phyloP scores from a whole-genome alignment of 2,113 vertebrate genomes.

The Pedionomus torquatus region DNA sequence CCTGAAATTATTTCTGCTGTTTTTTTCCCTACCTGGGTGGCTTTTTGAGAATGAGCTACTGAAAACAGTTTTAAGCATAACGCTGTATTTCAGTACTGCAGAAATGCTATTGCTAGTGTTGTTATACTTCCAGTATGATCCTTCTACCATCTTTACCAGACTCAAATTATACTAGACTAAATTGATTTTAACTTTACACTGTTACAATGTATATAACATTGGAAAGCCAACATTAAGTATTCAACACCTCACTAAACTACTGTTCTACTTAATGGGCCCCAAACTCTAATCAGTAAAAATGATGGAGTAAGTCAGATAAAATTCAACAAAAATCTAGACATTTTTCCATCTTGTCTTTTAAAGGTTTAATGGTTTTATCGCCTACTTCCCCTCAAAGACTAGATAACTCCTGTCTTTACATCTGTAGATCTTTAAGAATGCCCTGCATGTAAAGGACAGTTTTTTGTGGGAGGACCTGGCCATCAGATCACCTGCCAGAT shows the following conservation, averaged over 20 bases:
- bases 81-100: neutral
- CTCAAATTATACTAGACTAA: neutral
- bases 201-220: neutral
- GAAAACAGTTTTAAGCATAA: neutral
- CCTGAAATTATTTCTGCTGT: constrained; percentile 5
- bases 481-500: neutral
- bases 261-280: neutral
- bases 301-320: neutral
- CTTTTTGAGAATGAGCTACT: neutral
- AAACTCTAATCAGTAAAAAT: neutral
- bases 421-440: neutral
- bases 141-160: neutral
- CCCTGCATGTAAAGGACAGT: neutral
- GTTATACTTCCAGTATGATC: neutral
- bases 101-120: neutral
- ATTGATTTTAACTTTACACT: constrained; percentile 1
- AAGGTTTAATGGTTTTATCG: neutral
- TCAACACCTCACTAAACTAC: neutral
- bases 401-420: neutral
- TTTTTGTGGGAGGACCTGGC: neutral
- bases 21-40: neutral
- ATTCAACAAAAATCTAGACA: neutral
- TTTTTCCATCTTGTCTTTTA: neutral
- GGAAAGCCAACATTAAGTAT: neutral
- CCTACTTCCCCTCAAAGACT: neutral